A percentile compares a stretch with the other conserved stretches of the same genome.
phyloP scores from a whole-genome alignment of 2,113 vertebrate genomes.

The Percina caprodes region DNA sequence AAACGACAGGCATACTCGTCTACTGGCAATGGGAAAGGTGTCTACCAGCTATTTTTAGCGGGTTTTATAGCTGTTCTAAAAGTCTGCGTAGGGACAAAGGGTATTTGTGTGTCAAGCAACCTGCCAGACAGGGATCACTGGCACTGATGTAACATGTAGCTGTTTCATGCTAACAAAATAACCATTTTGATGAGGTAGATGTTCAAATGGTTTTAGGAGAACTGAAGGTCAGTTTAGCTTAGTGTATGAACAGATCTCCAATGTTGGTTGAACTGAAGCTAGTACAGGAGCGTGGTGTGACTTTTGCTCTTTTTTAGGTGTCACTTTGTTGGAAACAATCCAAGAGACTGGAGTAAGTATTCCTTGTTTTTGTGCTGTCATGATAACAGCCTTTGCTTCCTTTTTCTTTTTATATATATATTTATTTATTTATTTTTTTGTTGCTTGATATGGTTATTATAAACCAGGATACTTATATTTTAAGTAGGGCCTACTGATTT shows the following conservation, averaged over 20 bases:
- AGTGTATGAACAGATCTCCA: neutral
- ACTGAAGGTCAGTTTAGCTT: neutral
- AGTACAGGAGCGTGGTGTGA: neutral
- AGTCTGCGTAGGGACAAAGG: no score
- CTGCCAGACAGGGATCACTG: neutral
- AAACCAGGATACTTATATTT: neutral
- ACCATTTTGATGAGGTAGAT: neutral
- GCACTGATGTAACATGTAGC: neutral
- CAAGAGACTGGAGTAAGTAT: neutral
- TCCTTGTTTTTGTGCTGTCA: neutral
- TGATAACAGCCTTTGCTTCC: neutral
- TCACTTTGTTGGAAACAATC: neutral
- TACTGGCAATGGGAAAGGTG: no score
- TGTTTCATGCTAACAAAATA: neutral
- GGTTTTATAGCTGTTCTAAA: no score
- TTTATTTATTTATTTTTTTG: neutral
- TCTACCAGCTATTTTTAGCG: no score
- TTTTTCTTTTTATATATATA: neutral
- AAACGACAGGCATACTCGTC: no score
- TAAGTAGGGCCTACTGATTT: neutral
- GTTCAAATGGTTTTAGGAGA: neutral
- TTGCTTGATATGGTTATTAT: neutral
- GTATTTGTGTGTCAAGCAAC: neutral
- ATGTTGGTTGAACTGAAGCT: neutral
- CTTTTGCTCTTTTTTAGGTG: neutral